Percentiles rank a stretch among this genome's conserved stretches.
Conservation (phyloP, 2,888 invertebrate species). For the Pachycephus smyrnensis region DNA sequence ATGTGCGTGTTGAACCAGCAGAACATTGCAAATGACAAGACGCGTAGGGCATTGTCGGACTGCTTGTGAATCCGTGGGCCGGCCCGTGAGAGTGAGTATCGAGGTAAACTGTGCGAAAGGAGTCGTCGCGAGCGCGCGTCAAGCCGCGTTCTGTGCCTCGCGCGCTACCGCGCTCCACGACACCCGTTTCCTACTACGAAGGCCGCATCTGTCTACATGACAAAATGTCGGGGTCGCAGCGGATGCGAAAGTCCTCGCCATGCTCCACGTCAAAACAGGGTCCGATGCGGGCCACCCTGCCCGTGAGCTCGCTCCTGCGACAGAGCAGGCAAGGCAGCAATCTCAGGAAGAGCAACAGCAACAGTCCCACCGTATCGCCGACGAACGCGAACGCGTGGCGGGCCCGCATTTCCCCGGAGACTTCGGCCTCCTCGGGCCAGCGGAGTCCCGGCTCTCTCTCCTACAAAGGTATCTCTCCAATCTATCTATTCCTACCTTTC, state of each 20-base stretch:
- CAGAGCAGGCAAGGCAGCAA: conserved; percentile 71
- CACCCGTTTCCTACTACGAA: conserved; percentile 23
- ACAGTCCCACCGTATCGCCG: conserved; percentile 77
- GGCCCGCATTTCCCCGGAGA: conserved; percentile 76
- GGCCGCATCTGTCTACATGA: conserved; percentile 43
- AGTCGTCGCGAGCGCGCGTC: conserved; percentile 13
- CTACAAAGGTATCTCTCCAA: conserved; percentile 74
- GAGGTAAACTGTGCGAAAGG: conserved; percentile 1
- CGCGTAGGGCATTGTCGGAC: conserved; percentile 55
- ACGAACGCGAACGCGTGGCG: conserved; percentile 74
- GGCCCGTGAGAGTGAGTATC: neutral
- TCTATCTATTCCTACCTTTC: neutral
- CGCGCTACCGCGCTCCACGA: conserved; percentile 43
- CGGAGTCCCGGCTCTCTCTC: conserved; percentile 80
- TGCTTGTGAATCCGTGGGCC: conserved; percentile 18
- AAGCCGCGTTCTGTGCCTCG: conserved; percentile 32
- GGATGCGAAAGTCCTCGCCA: conserved; percentile 76
- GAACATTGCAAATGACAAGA: conserved; percentile 63
- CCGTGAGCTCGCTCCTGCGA: conserved; percentile 79
- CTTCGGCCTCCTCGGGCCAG: conserved; percentile 76
- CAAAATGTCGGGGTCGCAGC: conserved; percentile 64
- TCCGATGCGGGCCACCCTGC: conserved; percentile 82
- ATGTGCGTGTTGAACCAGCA: conserved; percentile 56
- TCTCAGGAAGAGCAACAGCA: conserved; percentile 72
- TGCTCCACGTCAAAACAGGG: conserved; percentile 73